Evolutionary conservation across 2,113 vertebrate species (phyloP), one percentile per base, ranked within the genome.

Genomic region (Notiomystis cincta): DNA sequence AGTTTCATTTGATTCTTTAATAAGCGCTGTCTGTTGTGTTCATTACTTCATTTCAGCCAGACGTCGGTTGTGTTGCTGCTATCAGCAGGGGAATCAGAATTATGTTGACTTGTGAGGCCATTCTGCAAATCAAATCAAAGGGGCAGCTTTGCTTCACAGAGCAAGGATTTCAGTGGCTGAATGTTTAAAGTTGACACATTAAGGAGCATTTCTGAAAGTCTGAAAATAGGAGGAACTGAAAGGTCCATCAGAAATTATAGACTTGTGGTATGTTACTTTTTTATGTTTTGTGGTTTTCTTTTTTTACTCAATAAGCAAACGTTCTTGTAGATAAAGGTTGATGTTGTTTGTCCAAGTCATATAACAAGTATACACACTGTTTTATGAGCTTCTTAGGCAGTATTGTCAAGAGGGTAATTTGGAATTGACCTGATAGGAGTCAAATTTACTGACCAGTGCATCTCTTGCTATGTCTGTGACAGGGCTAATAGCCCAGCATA

Each of bases 51-150:
- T 84, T 92, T 77, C 92, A 95, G 65, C 56, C 76, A 70, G 82
- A 73, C 2, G 2, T 71, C 2, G 0, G 51, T 31, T 80, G 51
- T 83, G 82, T 84, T 38, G 42, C 61, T 83, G 81, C 67, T 71
- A 2, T 86, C 85, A 89, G 67, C 71, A 71, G 67, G 42, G 47
- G n/a, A 96, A 84, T 67, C 31, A 19, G 81, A 90, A 81, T 88
- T 31, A 75, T 11, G 19, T 67, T 95, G 86, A 82, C 89, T 94
- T 37, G 20, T 33, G 56, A 89, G 86, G 84, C 58, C 38, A 28
- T 89, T 77, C 83, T 91, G 76, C 86, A 92, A 76, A 93, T 83
- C 58, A 82, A 65, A 91, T 93, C 66, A 42, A 82, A 92, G 56
- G 58, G 60, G 21, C 40, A 84, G 47, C 48, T 84, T 87, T 91